Percentiles rank a stretch among this genome's conserved stretches.
These are phyloP conservation scores for Agriopis aurantiaria DNA, from an alignment of 2,888 invertebrate species.

Conservation along the genomic window DNA sequence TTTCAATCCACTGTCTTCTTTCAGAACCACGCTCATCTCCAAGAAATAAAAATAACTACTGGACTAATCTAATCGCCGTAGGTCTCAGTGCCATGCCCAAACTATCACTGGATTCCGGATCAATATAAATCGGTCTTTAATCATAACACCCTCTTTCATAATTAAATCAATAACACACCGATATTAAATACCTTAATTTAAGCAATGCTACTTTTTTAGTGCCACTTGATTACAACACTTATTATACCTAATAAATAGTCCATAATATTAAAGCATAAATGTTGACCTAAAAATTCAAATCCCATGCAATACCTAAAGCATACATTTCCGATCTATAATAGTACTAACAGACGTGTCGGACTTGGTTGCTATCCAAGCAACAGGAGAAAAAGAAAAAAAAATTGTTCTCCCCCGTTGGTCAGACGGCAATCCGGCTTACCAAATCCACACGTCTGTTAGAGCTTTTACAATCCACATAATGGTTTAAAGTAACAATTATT, in stretches of 20 bases:
- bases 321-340: background rate
- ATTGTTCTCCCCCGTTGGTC: no score
- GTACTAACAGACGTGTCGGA: no score
- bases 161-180: constrained; percentile 4
- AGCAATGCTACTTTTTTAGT: constrained; percentile 28
- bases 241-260: constrained; percentile 31
- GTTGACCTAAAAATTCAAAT: constrained; percentile 19
- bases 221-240: constrained; percentile 29
- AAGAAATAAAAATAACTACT: no score
- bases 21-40: no score
- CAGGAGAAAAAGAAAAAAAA: no score
- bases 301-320: constrained; percentile 6
- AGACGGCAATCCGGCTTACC: no score
- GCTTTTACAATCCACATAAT: background rate
- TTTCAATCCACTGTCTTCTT: no score
- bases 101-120: no score
- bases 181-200: constrained; percentile 20
- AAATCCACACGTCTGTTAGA: no score
- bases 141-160: background rate
- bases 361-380: no score
- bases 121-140: background rate
- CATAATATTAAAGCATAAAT: constrained; percentile 33
- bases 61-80: no score
- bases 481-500: constrained; percentile 4
- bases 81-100: no score